Evolutionary conservation across 2,797 vertebrate genomes (phyloP), one percentile per base, ranked within the genome.

Genomic region (Sebastes baramenuke): DNA sequence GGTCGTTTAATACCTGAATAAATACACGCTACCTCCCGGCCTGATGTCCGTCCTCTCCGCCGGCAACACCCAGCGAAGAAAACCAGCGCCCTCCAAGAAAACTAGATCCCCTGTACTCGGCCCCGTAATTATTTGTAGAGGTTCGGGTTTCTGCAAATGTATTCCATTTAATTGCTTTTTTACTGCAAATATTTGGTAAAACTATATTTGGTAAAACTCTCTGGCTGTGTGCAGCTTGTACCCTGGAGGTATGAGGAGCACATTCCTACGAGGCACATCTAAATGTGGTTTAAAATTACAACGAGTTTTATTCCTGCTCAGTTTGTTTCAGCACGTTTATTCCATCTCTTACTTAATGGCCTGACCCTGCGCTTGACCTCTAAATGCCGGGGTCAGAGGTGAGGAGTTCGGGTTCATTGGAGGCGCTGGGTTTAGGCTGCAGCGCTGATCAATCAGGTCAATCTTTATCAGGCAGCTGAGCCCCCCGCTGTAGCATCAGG

Each of bases 161-260:
- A 87, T 92, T 93, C 73, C 67, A 82, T 93, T 93, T 94, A 93
- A 94, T 95, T 93, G 85, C 87, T 38, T 87, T 94, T 93, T 91
- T 75, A 83, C 85, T 92, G 79, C 74, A 94, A 94, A 95, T 94
- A 93, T 95, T 95, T 95, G 88, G 86, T 87, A 70, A 90, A 93
- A 88, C 75, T 85, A 94, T 93, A 93, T 95, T 95, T 94, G 87
- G 85, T 88, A 69, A 88, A 92, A 88, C 16, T 89, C 78, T 70
- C 58, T 42, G 25, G 10, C 77, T 61, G 30, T 64, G 34, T 22
- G 34, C 79, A 77, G 79, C 71, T 73, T 6, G 14, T 80, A 67
- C 72, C 74, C 72, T 29, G 13, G 80, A 77, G 77, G 70, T 70
- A 67, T 75, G 79, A 73, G 72, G 69, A 56, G 72, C 62, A 80